Evolutionary conservation across 2,888 invertebrate genomes (phyloP), one percentile per base, ranked within the genome.

Genomic region (Conistra vaccinii): DNA sequence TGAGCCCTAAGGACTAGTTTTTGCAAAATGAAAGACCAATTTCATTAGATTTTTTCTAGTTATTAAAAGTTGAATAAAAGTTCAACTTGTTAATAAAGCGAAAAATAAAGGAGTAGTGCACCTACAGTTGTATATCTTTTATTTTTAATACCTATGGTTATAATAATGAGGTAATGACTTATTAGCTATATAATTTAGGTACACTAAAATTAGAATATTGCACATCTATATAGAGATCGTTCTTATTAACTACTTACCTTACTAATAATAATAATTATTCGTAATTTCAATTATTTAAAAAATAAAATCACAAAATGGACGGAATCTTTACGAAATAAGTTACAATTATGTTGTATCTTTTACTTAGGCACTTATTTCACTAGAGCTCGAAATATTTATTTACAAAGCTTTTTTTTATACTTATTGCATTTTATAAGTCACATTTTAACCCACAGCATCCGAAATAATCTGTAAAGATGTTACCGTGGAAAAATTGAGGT

Each of bases 231-330:
- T 9, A 51, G 73, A 78, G 78, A 78, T 78, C 78, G 5, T 65
- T 75, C 12, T 58, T 32, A 29, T 1, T 29, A 57, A 57, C 57
- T 45, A 20, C 6, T 20, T 29, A 17, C 14, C 14, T 2, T 35
- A 65, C 1, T 17, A 68, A 20, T 55, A 29, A 29, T n/a, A n/a
- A n/a, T n/a, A n/a, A n/a, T n/a, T n/a, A n/a, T n/a, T n/a, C 2
- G 0, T 17, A 45, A 39, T 39, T 14, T 20, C 45, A 48, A 17
- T 48, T 20, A 42, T 29, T 60, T 23, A 35, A 45, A 39, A 29
- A 39, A 6, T 35, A 29, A 10, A 78, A 78, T 84, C 70, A 81
- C 81, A 73, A 69, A 53, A 58, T 75, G 81, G 84, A 84, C 81
- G 84, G 78, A 73, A n/a, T 39, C 29, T 20, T 71, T 63, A 3